Conservation (phyloP, 2,888 invertebrate species). For the Epistrophe eligans region DNA sequence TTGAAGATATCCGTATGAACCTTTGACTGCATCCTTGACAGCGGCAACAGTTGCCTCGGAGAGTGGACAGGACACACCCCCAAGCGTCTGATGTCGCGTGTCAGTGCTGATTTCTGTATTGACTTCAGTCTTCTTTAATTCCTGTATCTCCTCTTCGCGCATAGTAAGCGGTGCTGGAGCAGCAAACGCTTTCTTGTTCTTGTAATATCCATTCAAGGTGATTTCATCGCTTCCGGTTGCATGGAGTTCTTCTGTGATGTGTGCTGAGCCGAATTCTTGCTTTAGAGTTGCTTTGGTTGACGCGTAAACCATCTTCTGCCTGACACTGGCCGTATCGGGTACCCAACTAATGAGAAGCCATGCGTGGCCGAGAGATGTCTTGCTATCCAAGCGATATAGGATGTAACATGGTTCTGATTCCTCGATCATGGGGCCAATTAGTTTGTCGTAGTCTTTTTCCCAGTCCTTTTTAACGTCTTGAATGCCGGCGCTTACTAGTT, state of each 20-base stretch:
- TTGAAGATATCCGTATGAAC: conserved; percentile 94
- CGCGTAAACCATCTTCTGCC: conserved; percentile 97
- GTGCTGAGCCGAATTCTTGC: conserved; percentile 96
- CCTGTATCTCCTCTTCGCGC: conserved; percentile 93
- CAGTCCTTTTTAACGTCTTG: conserved; percentile 89
- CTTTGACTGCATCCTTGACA: conserved; percentile 89
- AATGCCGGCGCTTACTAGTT: conserved; percentile 88
- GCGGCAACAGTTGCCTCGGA: conserved; percentile 91
- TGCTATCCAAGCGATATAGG: conserved; percentile 92
- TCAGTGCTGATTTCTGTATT: conserved; percentile 91
- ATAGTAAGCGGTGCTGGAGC: conserved; percentile 96
- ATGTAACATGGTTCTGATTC: conserved; percentile 95
- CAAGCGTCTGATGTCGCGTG: conserved; percentile 94
- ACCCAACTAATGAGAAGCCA: conserved; percentile 98
- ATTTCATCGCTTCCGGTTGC: conserved; percentile 94
- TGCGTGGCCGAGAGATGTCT: conserved; percentile 92
- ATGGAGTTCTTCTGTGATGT: conserved; percentile 97
- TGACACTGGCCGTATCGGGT: conserved; percentile 94
- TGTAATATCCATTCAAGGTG: conserved; percentile 91
- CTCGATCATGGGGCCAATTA: conserved; percentile 88
- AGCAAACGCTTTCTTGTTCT: conserved; percentile 89
- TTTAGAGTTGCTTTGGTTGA: conserved; percentile 99
- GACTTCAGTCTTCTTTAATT: conserved; percentile 89
- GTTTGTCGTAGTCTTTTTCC: conserved; percentile 94
- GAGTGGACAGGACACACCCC: conserved; percentile 95